phyloP scores from a whole-genome alignment of 1,140 invertebrate species.

The Colletes latitarsis region DNA sequence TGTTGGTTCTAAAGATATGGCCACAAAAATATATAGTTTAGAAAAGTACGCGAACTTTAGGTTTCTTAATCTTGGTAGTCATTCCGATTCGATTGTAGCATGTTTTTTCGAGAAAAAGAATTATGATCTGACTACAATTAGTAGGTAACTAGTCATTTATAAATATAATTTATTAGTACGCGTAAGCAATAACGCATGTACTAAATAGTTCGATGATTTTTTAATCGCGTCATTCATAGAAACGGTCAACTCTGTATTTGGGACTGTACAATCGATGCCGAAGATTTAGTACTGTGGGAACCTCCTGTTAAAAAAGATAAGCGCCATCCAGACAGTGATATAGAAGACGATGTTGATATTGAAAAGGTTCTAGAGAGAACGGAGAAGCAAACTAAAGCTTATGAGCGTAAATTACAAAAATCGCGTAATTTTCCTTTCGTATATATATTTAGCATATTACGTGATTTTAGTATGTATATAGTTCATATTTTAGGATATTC shows the following conservation, averaged over 20 bases:
- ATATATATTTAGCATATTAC: neutral
- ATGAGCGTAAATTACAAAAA: constrained; percentile 28
- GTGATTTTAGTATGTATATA: neutral
- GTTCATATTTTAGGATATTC: constrained; percentile 23
- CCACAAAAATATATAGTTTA: constrained; percentile 90
- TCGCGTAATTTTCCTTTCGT: constrained; percentile 20
- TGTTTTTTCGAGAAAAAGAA: constrained; percentile 94
- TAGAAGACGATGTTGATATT: constrained; percentile 78
- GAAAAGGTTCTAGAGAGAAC: constrained; percentile 75
- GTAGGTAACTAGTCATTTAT: constrained; percentile 80
- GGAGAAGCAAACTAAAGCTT: constrained; percentile 47
- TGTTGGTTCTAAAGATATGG: constrained; percentile 93
- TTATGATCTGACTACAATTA: constrained; percentile 90
- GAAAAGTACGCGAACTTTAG: constrained; percentile 88
- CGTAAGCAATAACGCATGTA: no score
- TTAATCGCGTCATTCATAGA: constrained; percentile 60
- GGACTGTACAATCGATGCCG: constrained; percentile 89
- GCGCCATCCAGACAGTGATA: constrained; percentile 76
- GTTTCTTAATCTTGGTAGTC: constrained; percentile 88
- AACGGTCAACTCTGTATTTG: constrained; percentile 91
- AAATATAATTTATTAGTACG: no score
- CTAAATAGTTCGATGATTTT: no score
- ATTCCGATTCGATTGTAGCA: constrained; percentile 90
- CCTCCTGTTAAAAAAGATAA: constrained; percentile 80
- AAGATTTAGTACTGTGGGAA: constrained; percentile 83